phyloP scores from a whole-genome alignment of 2,113 vertebrate genomes.

The Nyctereutes procyonoides region DNA sequence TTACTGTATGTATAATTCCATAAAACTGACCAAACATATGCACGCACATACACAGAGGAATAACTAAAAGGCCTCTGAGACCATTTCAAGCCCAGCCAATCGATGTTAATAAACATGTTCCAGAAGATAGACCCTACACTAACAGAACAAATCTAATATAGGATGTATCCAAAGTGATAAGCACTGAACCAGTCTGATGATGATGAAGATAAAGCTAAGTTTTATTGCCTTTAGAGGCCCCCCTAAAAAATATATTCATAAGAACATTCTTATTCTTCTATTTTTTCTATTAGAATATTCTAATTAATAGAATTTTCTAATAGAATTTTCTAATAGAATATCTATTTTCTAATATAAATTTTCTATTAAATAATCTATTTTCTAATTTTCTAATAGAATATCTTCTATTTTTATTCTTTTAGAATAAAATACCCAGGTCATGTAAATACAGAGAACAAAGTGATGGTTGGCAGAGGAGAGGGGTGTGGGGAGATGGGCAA shows the following conservation, averaged over 20 bases:
- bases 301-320: too few species aligned
- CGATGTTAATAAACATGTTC: background rate
- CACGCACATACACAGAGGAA: background rate
- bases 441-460: background rate
- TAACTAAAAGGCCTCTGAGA: background rate
- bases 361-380: too few species aligned
- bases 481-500: background rate
- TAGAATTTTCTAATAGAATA: too few species aligned
- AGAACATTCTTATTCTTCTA: conserved; percentile 5
- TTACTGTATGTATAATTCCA: background rate
- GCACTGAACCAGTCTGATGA: background rate
- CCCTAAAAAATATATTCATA: background rate
- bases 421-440: background rate
- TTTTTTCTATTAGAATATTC: background rate
- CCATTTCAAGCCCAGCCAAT: background rate
- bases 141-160: background rate
- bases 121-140: background rate
- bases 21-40: background rate
- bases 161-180: background rate
- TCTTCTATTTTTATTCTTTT: background rate
- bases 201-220: background rate
- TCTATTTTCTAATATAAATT: too few species aligned
- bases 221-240: background rate
- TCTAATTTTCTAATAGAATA: too few species aligned
- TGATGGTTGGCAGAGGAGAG: background rate